These are phyloP conservation scores for Mormyrops attenuatus DNA, from an alignment of 2,797 vertebrate genomes.

Conservation along the genomic window DNA sequence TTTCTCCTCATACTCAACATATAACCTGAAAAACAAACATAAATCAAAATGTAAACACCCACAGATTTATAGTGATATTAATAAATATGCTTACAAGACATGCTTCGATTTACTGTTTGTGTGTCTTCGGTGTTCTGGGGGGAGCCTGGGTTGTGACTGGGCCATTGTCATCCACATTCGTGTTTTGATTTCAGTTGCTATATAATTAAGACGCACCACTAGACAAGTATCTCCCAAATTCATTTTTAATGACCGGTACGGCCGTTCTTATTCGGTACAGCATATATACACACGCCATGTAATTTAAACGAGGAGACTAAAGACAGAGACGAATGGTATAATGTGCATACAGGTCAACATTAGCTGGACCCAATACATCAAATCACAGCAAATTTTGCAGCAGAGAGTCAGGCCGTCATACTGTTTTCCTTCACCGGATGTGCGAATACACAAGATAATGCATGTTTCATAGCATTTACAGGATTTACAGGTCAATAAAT, in stretches of 20 bases:
- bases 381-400: not conserved
- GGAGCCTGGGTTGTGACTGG: not conserved
- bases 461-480: constrained; percentile 5
- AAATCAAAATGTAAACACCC: not conserved
- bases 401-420: not conserved
- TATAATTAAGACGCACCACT: not conserved
- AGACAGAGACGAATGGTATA: constrained; percentile 36
- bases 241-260: constrained; percentile 1
- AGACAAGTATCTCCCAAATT: not conserved
- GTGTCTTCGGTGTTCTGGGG: not conserved
- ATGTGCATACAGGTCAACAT: constrained; percentile 30
- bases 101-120: not conserved
- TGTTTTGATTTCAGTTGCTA: not conserved
- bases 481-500: constrained; percentile 7
- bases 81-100: constrained; percentile 11
- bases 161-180: not conserved
- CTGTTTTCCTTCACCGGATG: not conserved
- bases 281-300: constrained; percentile 53
- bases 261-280: constrained; percentile 36
- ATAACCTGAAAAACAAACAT: not conserved
- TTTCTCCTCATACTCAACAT: not conserved
- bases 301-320: constrained; percentile 37
- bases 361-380: not conserved
- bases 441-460: not conserved
- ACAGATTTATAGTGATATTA: not conserved